Conservation (phyloP, 2,888 invertebrate species). For the Chydorus sphaericus region DNA sequence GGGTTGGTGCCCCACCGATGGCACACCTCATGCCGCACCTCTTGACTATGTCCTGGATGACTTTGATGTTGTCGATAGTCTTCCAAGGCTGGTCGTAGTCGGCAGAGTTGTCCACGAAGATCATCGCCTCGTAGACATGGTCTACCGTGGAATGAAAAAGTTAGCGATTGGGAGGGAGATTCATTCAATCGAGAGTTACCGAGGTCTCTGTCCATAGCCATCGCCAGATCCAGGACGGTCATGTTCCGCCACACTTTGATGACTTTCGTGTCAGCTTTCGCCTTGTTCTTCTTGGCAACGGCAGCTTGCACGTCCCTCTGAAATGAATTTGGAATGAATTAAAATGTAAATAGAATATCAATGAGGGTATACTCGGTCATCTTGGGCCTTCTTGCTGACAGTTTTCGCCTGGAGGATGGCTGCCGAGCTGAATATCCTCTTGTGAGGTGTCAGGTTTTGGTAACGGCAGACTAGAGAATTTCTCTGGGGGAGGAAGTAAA, state of each 20-base stretch:
- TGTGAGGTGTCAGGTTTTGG: no score
- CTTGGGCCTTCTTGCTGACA: no score
- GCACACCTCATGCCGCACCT: constrained; percentile 49
- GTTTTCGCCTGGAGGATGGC: no score
- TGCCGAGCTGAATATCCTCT: no score
- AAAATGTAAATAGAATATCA: no score
- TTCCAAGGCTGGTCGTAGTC: constrained; percentile 39
- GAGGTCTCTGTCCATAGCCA: constrained; percentile 43
- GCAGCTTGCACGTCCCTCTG: no score
- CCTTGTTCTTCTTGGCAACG: background rate
- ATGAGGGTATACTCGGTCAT: no score
- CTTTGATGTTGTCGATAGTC: constrained; percentile 44
- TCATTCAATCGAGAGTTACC: constrained; percentile 32
- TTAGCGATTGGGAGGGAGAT: no score
- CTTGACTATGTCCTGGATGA: constrained; percentile 51
- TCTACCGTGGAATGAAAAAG: constrained; percentile 31
- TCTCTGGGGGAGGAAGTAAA: no score
- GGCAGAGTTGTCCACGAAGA: constrained; percentile 44
- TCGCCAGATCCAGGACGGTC: constrained; percentile 58
- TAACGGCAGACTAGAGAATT: no score
- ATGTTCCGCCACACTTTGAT: constrained; percentile 66
- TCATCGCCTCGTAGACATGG: constrained; percentile 51
- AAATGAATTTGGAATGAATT: no score
- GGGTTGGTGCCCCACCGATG: constrained; percentile 37
- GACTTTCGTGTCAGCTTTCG: constrained; percentile 26